Evolutionary conservation across 2,888 invertebrate species (phyloP).

Genomic region (Cephus spinipes): DNA sequence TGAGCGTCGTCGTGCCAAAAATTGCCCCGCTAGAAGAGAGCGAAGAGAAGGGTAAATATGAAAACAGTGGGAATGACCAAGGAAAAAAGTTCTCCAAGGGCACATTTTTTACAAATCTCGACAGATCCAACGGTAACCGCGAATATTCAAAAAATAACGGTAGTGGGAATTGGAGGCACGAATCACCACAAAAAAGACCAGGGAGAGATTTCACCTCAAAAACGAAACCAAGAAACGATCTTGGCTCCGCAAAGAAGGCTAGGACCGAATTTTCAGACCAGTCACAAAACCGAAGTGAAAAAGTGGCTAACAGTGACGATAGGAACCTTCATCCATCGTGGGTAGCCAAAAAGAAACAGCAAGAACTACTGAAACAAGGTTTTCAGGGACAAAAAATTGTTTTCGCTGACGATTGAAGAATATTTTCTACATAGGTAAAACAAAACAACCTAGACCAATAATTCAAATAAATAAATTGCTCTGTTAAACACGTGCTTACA

Average conservation of each 20-base stretch:
- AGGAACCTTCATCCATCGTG: conserved; percentile 60
- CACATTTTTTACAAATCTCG: conserved; percentile 35
- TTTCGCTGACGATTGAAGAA: conserved; percentile 47
- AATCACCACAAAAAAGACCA: background rate
- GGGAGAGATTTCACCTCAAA: background rate
- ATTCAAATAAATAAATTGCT: background rate
- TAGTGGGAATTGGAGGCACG: background rate
- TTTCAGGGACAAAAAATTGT: conserved; percentile 63
- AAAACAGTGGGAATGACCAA: background rate
- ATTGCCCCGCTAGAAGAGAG: conserved; percentile 15
- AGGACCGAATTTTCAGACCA: background rate
- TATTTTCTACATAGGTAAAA: background rate
- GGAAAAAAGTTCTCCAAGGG: conserved; percentile 8
- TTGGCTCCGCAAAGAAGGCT: background rate
- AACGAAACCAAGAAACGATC: conserved; percentile 1
- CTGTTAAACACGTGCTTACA: background rate
- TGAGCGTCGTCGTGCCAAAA: conserved; percentile 43
- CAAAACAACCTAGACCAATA: background rate
- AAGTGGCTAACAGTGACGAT: background rate
- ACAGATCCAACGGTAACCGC: background rate
- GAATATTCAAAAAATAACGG: background rate
- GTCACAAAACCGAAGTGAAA: background rate
- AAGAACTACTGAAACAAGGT: conserved; percentile 54
- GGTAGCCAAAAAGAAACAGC: conserved; percentile 60
- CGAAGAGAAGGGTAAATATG: background rate